phyloP scores from a whole-genome alignment of 2,888 invertebrate species.

The Scaptomyza parva region DNA sequence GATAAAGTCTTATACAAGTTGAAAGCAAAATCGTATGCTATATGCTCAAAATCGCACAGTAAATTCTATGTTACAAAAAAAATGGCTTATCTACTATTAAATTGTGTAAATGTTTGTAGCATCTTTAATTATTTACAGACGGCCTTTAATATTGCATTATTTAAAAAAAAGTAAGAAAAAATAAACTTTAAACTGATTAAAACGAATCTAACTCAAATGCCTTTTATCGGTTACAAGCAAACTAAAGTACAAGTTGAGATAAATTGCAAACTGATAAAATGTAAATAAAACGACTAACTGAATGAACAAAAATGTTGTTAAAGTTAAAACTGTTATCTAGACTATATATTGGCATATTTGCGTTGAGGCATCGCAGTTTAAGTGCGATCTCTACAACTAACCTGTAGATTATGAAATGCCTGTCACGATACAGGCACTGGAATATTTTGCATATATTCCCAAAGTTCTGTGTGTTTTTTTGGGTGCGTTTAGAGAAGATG shows the following conservation, averaged over 20 bases:
- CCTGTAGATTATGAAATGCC: conserved; percentile 27
- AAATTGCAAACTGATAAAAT: neutral
- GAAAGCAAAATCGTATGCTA: neutral
- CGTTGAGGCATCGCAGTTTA: neutral
- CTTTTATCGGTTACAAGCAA: neutral
- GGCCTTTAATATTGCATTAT: no score
- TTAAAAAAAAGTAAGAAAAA: no score
- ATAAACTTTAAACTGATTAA: neutral
- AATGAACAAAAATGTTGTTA: neutral
- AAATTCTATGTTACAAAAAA: neutral
- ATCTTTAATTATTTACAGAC: neutral
- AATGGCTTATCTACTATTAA: neutral
- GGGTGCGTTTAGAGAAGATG: conserved; percentile 17
- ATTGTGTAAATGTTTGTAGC: neutral
- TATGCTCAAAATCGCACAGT: neutral
- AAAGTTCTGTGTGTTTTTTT: neutral
- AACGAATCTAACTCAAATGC: neutral
- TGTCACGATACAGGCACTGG: neutral
- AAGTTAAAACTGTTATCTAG: no score
- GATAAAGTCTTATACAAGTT: neutral
- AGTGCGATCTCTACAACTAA: conserved; percentile 23
- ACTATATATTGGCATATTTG: neutral
- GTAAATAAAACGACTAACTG: neutral
- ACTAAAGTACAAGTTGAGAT: neutral
- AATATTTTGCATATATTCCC: conserved; percentile 7